phyloP scores from a whole-genome alignment of 2,113 vertebrate genomes.

The Actenoides lindsayi region DNA sequence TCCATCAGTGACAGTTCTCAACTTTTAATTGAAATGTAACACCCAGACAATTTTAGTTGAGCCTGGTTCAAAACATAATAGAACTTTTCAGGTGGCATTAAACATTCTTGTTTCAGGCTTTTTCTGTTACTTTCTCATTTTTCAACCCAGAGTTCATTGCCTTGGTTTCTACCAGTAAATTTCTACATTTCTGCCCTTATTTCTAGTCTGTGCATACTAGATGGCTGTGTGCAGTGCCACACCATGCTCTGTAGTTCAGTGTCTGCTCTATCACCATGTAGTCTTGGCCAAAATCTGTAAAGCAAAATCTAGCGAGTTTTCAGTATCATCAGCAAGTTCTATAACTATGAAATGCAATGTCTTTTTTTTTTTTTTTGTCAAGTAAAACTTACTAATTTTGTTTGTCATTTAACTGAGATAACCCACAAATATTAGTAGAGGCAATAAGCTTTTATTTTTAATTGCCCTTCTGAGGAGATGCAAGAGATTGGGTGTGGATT shows the following conservation, averaged over 20 bases:
- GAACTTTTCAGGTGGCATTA: neutral
- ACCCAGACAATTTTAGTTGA: neutral
- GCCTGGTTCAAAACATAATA: neutral
- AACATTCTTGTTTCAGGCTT: neutral
- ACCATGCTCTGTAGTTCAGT: neutral
- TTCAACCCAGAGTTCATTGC: neutral
- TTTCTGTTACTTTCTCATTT: neutral
- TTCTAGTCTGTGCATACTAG: neutral
- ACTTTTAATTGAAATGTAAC: neutral
- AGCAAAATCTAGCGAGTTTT: neutral
- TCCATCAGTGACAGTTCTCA: neutral
- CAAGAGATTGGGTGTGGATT: neutral
- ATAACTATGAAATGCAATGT: neutral
- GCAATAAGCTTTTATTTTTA: neutral
- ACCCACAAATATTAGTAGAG: neutral
- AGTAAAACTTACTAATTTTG: neutral
- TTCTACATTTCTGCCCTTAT: neutral
- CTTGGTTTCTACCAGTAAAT: neutral
- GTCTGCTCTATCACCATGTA: neutral
- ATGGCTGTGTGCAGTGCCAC: neutral
- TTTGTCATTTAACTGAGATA: neutral
- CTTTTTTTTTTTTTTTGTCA: neutral
- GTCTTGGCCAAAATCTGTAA: neutral
- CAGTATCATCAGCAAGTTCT: neutral
- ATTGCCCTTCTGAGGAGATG: neutral